Evolutionary conservation across 1,140 invertebrate genomes (phyloP), one percentile per base, ranked within the genome.

Genomic region (Cardiocondyla obscurior): DNA sequence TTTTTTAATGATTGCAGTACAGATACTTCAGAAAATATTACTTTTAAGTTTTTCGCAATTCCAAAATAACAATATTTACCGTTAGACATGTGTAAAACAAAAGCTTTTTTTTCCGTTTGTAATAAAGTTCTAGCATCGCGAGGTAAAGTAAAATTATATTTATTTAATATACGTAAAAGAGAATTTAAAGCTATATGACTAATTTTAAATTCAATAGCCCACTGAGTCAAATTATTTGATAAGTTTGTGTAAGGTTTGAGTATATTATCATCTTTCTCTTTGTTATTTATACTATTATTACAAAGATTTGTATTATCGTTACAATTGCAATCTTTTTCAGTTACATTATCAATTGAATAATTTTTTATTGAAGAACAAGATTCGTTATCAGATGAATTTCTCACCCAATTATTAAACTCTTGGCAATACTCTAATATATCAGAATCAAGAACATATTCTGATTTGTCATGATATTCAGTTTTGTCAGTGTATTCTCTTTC

Each of bases 31-130:
- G 30, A 60, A 60, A 60, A 60, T 60, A 60, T 36, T n/a, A n/a
- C 36, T 60, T 7, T 60, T 16, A 60, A 19, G 19, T 36, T 60
- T 16, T 36, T 60, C n/a, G 57, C 16, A 60, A 60, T 60, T 8
- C 57, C 57, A n/a, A 60, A 60, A 60, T 60, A 60, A 36, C 57
- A 60, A 7, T 60, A 60, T 60, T 33, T 36, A 0, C 57, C 57
- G 19, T 60, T 6, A 60, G 4, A n/a, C 30, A 60, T 60, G 19
- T 60, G 6, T 19, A 36, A n/a, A 60, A 60, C 30, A 30, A 1
- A 25, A 57, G 53, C 4, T 16, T 30, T 30, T 44, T 3, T 57
- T 30, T 57, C 25, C 14, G 53, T 57, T 57, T 28, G 28, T 57
- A 57, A 57, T 14, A 57, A 14, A 57, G 53, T 57, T 57, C 53